Evolutionary conservation across 2,797 vertebrate species (phyloP).

Genomic region (Odontamblyopus rebecca): DNA sequence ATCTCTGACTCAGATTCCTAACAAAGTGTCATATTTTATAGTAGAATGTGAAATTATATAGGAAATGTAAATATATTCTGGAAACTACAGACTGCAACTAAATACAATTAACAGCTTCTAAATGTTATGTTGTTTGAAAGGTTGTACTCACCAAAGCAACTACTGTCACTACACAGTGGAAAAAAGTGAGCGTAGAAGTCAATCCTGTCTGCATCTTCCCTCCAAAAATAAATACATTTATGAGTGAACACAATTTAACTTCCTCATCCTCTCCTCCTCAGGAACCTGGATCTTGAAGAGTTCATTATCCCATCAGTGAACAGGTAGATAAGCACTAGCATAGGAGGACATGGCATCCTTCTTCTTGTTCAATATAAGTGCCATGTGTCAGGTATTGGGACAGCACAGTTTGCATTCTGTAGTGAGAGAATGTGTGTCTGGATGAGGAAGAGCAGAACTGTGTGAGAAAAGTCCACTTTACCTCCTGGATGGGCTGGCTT

Average conservation of each 20-base stretch:
- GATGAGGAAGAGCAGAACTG: constrained; percentile 31
- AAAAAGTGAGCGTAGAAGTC: constrained; percentile 39
- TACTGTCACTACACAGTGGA: constrained; percentile 44
- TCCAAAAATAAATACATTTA: constrained; percentile 12
- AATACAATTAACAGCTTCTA: background rate
- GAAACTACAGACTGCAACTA: background rate
- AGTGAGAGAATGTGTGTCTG: constrained; percentile 22
- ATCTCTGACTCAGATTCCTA: constrained; percentile 49
- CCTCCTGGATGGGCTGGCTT: constrained; percentile 40
- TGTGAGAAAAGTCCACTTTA: constrained; percentile 37
- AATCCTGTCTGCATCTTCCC: constrained; percentile 40
- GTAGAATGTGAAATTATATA: constrained; percentile 30
- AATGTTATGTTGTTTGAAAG: background rate
- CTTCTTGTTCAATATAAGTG: constrained; percentile 25
- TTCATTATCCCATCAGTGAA: constrained; percentile 33
- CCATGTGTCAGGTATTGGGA: constrained; percentile 24
- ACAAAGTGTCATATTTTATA: constrained; percentile 45
- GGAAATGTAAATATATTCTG: background rate
- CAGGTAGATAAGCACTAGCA: background rate
- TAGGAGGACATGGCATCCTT: background rate
- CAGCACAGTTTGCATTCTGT: constrained; percentile 8
- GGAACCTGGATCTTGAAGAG: constrained; percentile 19
- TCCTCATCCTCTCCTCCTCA: constrained; percentile 34
- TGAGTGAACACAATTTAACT: constrained; percentile 19
- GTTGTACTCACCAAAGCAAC: constrained; percentile 66